These are phyloP conservation scores for Oopsacas minuta DNA, from an alignment of 37 sponge, comb jelly and placozoan genomes.

Conservation along the genomic window DNA sequence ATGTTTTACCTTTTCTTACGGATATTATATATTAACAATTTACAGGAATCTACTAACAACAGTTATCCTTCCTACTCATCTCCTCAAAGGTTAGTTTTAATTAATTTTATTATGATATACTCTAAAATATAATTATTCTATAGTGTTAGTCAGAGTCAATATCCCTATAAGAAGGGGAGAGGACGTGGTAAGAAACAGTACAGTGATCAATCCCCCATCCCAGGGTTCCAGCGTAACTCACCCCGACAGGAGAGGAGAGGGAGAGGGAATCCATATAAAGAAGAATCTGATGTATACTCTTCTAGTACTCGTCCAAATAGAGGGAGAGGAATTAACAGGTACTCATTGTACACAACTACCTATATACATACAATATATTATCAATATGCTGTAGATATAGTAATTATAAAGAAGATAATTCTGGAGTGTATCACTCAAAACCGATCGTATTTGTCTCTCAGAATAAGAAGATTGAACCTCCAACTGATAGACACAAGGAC, in stretches of 20 bases:
- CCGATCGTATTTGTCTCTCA: conserved; percentile 11
- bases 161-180: background rate
- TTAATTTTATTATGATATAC: no score
- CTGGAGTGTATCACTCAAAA: background rate
- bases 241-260: background rate
- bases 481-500: background rate
- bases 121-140: no score
- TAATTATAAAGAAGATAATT: background rate
- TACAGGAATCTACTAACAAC: background rate
- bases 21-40: background rate
- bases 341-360: background rate
- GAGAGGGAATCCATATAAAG: background rate
- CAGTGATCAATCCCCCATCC: background rate
- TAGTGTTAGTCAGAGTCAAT: background rate
- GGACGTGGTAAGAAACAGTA: background rate
- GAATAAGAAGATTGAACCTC: background rate
- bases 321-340: background rate
- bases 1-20: background rate
- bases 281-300: background rate
- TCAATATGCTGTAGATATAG: background rate
- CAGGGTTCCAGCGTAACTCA: background rate
- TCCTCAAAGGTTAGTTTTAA: background rate
- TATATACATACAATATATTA: background rate
- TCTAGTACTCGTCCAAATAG: background rate
- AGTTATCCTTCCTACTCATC: background rate